Base-by-base conservation (phyloP, 2,113 vertebrate species). In the Argyrosomus japonicus region DNA sequence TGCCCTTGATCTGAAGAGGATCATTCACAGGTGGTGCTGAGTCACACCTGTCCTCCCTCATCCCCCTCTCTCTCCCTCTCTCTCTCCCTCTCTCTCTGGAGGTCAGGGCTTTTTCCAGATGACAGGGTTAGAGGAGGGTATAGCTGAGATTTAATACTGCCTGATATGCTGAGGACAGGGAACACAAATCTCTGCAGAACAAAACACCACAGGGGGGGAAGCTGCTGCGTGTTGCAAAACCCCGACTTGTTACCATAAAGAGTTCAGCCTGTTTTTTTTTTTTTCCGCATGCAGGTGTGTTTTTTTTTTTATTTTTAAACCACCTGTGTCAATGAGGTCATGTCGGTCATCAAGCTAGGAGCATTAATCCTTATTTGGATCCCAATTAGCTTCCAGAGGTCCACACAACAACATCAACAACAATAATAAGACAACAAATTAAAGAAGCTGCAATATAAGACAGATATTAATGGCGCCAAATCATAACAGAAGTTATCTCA, bases 21-120 rank as follows among this genome's bases (percentile, higher is more conserved):
- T 67, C 68, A 47, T 54, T 81, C 79, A 69, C 79, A 90, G 87
- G 82, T 85, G 89, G 45, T 89, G 91, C 91, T 93, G 91, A 93
- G 88, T 94, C 92, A 94, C 93, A 92, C 83, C 89, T 91, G 79
- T 60, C 72, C 77, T 51, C 60, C 68, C 43, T 29, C 48, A 17
- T n/a, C 23, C 17, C 14, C 63, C 63, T 68, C 65, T 13, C 65
- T 13, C 23, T 15, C 36, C 4, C 23, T 13, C 65, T 21, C 21
- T 23, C 18, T 50, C 45, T 63, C 57, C 25, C 65, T 58, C 62
- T 74, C 40, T 61, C 27, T 32, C 27, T 61, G 7, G 58, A 74
- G 89, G 89, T 89, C 89, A 89, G 84, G 83, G n/a, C 56, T 77
- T 79, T 75, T 70, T 73, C 43, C 82, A 79, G 81, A 87, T 58